Base-by-base conservation (phyloP, 2,888 invertebrate species). In the Rhingia campestris region DNA sequence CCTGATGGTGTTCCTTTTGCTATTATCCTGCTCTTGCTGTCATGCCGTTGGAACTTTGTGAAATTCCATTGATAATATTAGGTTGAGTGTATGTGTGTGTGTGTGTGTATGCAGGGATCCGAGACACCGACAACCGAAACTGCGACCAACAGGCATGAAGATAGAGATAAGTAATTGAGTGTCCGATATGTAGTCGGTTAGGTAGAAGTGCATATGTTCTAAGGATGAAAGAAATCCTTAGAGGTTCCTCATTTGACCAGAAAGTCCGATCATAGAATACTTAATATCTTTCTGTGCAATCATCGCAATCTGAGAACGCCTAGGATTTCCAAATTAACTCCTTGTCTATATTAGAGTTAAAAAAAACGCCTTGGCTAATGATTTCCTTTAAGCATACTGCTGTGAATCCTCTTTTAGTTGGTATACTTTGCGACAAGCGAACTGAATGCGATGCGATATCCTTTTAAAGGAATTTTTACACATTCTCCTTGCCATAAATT, bases 161-260 rank as follows among this genome's bases (percentile, higher is more conserved):
- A 69, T 63, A 41, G 45, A 69, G 79, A 84, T 79, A 84, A 84
- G 59, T 74, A 84, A 69, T 79, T 84, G 74, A 79, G 63, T 81
- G 70, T 81, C 75, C 64, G 75, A 74, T 74, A 43, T 69, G 54
- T 73, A 67, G 67, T 67, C 61, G 37, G 39, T 47, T 58, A 37
- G 41, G n/a, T 61, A 6, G 14, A 49, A 41, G 12, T 63, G 64
- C 37, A 53, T 30, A 49, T 74, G 14, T 64, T 70, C 51, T 22
- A 54, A 70, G 63, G 76, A 61, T 77, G 67, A 74, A 70, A 80
- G 53, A 66, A 56, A 47, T 85, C 85, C 85, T 85, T 81, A 47
- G 85, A 85, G 85, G 75, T 76, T 81, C 66, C 56, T 85, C 61
- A 81, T 85, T 85, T 76, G 59, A 53, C 56, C 84, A 74, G 49